Conservation (phyloP, 2,888 invertebrate species). For the Pristionchus japonicus region DNA sequence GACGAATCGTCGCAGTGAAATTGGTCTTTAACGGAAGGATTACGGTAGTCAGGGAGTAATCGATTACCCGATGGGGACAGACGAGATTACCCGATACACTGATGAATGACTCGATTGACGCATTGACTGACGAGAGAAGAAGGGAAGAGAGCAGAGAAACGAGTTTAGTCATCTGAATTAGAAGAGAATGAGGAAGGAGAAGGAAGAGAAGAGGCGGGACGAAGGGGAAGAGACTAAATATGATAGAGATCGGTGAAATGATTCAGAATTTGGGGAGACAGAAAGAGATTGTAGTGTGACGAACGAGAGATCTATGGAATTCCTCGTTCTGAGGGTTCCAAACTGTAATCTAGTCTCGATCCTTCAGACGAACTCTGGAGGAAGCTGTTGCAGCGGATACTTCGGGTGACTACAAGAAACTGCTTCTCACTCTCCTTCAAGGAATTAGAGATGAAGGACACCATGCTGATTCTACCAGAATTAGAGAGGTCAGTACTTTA, state of each 20-base stretch:
- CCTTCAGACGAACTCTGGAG: constrained; percentile 53
- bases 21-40: constrained; percentile 4
- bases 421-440: constrained; percentile 1
- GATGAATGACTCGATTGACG: constrained; percentile 33
- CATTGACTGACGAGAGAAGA: neutral
- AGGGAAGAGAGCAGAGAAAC: neutral
- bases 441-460: constrained; percentile 21
- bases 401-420: constrained; percentile 42
- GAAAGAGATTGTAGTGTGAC: neutral
- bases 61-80: constrained; percentile 35
- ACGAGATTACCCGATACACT: constrained; percentile 6
- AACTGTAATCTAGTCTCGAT: neutral
- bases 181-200: neutral
- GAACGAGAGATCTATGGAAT: neutral
- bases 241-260: neutral
- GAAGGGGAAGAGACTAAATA: neutral
- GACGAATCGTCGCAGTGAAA: constrained; percentile 37
- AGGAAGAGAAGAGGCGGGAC: neutral
- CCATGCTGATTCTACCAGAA: constrained; percentile 1
- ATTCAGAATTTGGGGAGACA: neutral
- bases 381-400: constrained; percentile 50
- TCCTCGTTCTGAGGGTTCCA: neutral
- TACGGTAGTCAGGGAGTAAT: neutral
- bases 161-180: constrained; percentile 16
- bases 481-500: neutral